Evolutionary conservation across 2,888 invertebrate genomes (phyloP).

Genomic region (Odontothrips loti): DNA sequence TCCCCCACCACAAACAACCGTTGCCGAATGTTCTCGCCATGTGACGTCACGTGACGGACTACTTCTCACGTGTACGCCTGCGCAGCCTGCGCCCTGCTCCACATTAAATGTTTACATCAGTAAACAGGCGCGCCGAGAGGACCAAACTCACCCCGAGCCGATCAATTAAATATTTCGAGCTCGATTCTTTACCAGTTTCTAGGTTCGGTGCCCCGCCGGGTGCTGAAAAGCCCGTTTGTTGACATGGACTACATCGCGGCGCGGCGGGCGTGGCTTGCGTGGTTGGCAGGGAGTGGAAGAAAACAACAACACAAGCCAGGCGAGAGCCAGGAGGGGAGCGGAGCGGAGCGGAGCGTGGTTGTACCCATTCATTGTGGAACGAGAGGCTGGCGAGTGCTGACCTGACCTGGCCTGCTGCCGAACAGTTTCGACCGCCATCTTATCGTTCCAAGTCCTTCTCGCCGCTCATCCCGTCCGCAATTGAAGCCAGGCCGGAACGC

Average conservation of each 20-base stretch:
- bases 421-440: no score
- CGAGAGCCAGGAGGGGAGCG: constrained; percentile 35
- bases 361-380: constrained; percentile 35
- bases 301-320: constrained; percentile 40
- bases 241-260: constrained; percentile 39
- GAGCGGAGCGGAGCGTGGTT: constrained; percentile 35
- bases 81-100: constrained; percentile 33
- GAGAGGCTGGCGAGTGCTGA: constrained; percentile 31
- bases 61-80: not conserved
- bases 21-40: not conserved
- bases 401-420: no score
- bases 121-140: not conserved
- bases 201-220: no score
- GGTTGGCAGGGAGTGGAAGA: constrained; percentile 36
- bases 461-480: not conserved
- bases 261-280: constrained; percentile 31
- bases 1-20: constrained; percentile 1
- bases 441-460: not conserved
- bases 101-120: constrained; percentile 37
- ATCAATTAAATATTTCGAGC: not conserved
- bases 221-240: constrained; percentile 35
- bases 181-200: no score
- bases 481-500: not conserved
- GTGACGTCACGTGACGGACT: constrained; percentile 19
- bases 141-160: not conserved